Evolutionary conservation across 2,888 invertebrate species (phyloP).

Genomic region (Pristionchus entomophagus): DNA sequence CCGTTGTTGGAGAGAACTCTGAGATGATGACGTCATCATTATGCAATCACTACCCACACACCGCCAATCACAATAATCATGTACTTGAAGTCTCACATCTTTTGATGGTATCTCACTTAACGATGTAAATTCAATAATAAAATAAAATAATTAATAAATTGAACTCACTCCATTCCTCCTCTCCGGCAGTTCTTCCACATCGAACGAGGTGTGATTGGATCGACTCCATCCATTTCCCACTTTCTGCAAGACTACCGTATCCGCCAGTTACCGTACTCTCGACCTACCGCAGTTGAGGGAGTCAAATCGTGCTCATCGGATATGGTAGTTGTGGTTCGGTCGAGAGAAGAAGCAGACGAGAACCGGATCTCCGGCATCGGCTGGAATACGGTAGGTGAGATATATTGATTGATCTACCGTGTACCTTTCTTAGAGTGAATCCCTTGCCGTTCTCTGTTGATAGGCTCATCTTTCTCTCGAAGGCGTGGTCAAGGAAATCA

Average conservation of each 20-base stretch:
- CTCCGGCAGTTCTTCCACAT: constrained; percentile 13
- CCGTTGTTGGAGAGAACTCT: background rate
- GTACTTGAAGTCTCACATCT: background rate
- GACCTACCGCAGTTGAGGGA: background rate
- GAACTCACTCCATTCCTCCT: constrained; percentile 37
- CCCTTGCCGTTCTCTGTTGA: constrained; percentile 45
- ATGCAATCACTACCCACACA: background rate
- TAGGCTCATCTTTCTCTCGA: constrained; percentile 42
- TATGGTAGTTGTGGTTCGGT: constrained; percentile 28
- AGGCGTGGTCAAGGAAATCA: constrained; percentile 43
- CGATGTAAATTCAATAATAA: no score
- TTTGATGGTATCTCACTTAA: no score
- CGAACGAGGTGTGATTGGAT: constrained; percentile 41
- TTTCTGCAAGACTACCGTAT: background rate
- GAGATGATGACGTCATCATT: background rate
- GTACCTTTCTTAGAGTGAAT: constrained; percentile 3
- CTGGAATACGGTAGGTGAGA: constrained; percentile 12
- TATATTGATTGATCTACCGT: background rate
- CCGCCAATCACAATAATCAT: no score
- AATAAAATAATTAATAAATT: no score
- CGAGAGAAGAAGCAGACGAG: constrained; percentile 35
- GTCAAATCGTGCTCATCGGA: background rate
- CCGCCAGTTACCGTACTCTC: background rate
- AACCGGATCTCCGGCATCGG: constrained; percentile 47
- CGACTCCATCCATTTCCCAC: constrained; percentile 30